These are phyloP conservation scores for Siniperca obscura DNA, from an alignment of 2,797 vertebrate species.

Conservation along the genomic window DNA sequence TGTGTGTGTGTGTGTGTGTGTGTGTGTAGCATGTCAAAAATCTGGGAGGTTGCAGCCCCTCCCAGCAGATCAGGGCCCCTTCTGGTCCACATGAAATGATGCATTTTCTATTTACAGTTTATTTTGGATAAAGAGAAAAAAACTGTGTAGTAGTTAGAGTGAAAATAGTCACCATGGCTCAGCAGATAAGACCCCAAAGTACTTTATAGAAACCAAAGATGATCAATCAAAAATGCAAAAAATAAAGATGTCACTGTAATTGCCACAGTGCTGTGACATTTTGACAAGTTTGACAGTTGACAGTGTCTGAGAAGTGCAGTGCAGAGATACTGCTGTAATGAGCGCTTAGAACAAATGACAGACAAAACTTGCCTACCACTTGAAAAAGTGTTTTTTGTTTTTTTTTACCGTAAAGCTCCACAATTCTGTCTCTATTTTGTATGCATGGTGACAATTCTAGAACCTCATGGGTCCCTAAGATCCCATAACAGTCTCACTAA, in stretches of 20 bases:
- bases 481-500: conserved; percentile 10
- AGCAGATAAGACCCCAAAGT: background rate
- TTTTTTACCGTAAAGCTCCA: background rate
- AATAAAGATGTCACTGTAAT: conserved; percentile 36
- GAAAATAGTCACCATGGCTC: background rate
- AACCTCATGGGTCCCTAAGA: conserved; percentile 22
- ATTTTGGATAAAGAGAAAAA: background rate
- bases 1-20: too few relatives aligned
- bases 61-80: background rate
- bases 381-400: background rate
- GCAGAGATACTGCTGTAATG: conserved; percentile 31
- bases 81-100: background rate
- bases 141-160: too few relatives aligned
- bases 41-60: background rate
- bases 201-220: background rate
- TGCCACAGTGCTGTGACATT: conserved; percentile 33
- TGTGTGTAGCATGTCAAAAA: background rate
- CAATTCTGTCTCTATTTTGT: background rate
- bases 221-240: conserved; percentile 31
- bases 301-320: background rate
- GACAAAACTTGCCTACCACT: conserved; percentile 8
- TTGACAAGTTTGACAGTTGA: conserved; percentile 48
- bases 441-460: conserved; percentile 17
- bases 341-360: conserved; percentile 29
- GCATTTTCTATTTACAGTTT: background rate